These are phyloP conservation scores for Zoanthus gigantus DNA, from an alignment of 92 coral and sea anemone genomes.

Conservation along the genomic window DNA sequence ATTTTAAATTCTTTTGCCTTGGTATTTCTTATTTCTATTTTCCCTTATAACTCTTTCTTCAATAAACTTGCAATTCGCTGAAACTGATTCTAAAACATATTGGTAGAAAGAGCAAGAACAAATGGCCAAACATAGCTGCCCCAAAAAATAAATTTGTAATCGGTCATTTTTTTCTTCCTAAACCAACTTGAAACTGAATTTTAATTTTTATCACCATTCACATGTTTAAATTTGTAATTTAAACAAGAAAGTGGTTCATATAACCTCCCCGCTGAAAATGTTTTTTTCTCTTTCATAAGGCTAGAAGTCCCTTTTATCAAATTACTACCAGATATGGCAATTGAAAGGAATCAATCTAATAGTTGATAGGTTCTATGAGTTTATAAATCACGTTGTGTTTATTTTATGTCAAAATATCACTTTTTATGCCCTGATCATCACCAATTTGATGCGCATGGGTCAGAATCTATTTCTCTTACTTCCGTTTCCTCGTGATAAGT, in stretches of 20 bases:
- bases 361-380: neutral
- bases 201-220: neutral
- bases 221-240: neutral
- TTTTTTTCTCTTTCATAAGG: neutral
- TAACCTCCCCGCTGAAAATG: neutral
- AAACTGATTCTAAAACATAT: neutral
- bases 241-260: neutral
- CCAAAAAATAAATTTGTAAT: neutral
- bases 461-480: neutral
- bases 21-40: neutral
- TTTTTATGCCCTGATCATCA: slow-evolving; percentile 3
- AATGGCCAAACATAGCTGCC: neutral
- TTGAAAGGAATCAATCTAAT: neutral
- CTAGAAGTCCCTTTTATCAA: neutral
- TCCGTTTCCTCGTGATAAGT: slow-evolving; percentile 56
- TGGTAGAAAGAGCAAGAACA: neutral
- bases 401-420: neutral
- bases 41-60: neutral
- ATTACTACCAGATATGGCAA: neutral
- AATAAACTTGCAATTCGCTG: neutral
- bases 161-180: neutral
- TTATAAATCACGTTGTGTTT: neutral
- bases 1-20: neutral
- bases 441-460: neutral
- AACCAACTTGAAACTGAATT: neutral